Percentiles rank a stretch among this genome's conserved stretches.
phyloP scores from a whole-genome alignment of 2,113 vertebrate species.

The Salminus brasiliensis region DNA sequence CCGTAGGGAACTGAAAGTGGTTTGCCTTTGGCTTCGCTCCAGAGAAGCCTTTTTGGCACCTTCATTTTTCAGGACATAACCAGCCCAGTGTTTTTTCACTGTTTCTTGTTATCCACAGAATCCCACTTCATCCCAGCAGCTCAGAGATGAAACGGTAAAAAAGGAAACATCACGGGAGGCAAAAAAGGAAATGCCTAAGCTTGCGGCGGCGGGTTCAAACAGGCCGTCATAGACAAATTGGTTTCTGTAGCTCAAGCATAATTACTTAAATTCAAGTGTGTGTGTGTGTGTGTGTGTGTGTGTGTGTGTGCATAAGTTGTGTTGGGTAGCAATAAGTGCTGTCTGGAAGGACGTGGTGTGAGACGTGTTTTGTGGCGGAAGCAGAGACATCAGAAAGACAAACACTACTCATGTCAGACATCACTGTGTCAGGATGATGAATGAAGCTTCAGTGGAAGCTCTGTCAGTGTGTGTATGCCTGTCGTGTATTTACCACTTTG shows the following conservation, averaged over 20 bases:
- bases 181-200: neutral
- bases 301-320: neutral
- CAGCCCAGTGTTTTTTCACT: neutral
- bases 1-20: too few species aligned
- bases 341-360: constrained; percentile 4
- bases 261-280: constrained; percentile 1
- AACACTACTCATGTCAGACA: neutral
- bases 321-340: too few species aligned
- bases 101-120: neutral
- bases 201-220: neutral
- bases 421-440: constrained; percentile 32
- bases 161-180: neutral
- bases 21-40: neutral
- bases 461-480: constrained; percentile 2
- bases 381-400: neutral
- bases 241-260: constrained; percentile 33
- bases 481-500: neutral
- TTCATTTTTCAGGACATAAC: neutral
- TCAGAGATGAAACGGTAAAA: neutral
- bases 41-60: neutral
- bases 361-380: constrained; percentile 15
- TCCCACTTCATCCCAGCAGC: constrained; percentile 2
- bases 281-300: constrained; percentile 5
- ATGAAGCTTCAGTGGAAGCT: constrained; percentile 17
- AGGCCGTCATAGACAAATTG: neutral